Conservation (phyloP, 2,113 vertebrate species). For the Leptocoma aspasia region DNA sequence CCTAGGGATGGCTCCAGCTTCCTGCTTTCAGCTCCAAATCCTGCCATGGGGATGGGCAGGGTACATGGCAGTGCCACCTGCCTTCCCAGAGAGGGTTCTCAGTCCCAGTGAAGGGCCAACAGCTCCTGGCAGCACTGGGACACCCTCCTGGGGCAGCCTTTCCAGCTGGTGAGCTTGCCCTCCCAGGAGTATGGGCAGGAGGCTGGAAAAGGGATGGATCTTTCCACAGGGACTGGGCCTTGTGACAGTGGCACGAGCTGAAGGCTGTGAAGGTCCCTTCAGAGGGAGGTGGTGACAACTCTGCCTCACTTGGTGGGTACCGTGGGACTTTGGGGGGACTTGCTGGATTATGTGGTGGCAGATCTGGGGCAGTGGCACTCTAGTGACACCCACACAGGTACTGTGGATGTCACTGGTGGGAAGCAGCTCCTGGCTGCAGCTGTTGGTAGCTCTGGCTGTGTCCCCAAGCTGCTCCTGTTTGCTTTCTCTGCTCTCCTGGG, state of each 20-base stretch:
- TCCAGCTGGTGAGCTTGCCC: background rate
- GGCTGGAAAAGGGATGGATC: background rate
- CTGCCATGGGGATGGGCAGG: accelerated
- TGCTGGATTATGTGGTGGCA: background rate
- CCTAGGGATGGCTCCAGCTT: background rate
- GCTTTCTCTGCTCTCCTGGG: background rate
- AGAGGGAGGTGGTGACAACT: background rate
- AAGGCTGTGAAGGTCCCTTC: background rate
- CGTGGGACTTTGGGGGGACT: accelerated
- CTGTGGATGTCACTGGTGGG: background rate
- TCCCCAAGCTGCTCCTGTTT: background rate
- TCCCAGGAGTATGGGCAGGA: background rate
- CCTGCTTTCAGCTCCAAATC: background rate
- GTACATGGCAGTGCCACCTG: accelerated
- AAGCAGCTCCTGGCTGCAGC: background rate
- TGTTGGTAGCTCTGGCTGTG: background rate
- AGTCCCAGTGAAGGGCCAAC: background rate
- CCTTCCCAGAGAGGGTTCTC: background rate
- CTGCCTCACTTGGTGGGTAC: background rate
- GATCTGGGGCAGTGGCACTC: background rate
- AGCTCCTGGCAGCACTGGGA: background rate
- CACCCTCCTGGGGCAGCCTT: background rate
- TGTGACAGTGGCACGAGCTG: accelerated
- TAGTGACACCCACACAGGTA: no score
- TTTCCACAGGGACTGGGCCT: background rate